A percentile compares a stretch with the other conserved stretches of the same genome.
These are phyloP conservation scores for Oncorhynchus gorbuscha DNA, from an alignment of 2,113 vertebrate genomes.

Conservation along the genomic window DNA sequence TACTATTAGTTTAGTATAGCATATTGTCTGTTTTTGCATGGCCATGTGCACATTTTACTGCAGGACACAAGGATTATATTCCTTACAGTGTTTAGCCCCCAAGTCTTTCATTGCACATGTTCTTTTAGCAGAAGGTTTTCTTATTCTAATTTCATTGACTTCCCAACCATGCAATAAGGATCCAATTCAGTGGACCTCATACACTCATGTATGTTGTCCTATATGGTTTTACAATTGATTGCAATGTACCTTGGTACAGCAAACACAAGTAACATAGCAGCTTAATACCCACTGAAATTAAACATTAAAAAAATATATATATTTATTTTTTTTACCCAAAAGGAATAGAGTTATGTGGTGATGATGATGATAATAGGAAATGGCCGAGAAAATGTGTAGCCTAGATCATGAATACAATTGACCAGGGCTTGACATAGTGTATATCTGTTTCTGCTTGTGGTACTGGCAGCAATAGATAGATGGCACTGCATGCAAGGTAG, in stretches of 20 bases:
- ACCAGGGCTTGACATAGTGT: constrained; percentile 39
- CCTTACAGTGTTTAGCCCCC: too few species aligned
- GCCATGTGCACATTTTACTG: background rate
- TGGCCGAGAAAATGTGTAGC: constrained; percentile 11
- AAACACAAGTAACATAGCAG: too few species aligned
- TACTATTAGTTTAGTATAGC: background rate
- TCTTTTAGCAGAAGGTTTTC: too few species aligned
- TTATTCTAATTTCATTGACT: background rate
- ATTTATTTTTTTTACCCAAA: background rate
- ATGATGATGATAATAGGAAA: background rate
- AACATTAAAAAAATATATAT: too few species aligned
- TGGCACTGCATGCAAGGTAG: constrained; percentile 96
- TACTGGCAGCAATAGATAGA: constrained; percentile 88
- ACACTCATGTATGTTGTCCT: background rate
- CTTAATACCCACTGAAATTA: background rate
- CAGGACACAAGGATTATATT: background rate
- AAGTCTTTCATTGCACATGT: too few species aligned
- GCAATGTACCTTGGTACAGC: background rate
- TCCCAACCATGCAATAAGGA: background rate
- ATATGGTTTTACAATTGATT: background rate
- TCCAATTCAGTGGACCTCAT: background rate
- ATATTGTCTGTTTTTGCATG: background rate
- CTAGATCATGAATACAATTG: constrained; percentile 36
- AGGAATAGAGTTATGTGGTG: background rate
- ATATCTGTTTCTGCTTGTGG: constrained; percentile 75